phyloP scores from a whole-genome alignment of 2,888 invertebrate genomes.

The Drosophila paracracens region DNA sequence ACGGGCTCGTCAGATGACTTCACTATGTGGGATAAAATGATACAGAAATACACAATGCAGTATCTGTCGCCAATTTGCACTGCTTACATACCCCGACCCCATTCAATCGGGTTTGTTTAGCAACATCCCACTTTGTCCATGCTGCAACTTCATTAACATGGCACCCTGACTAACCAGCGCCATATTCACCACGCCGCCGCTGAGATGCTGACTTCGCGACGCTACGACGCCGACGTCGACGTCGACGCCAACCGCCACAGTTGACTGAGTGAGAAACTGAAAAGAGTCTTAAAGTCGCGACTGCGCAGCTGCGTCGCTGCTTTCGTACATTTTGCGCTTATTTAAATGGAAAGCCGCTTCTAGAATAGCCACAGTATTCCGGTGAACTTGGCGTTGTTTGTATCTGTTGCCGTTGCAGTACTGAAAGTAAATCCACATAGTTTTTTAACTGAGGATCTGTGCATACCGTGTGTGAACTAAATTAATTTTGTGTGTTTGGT shows the following conservation, averaged over 20 bases:
- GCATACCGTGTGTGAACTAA: slow-evolving; percentile 36
- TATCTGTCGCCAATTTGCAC: slow-evolving; percentile 75
- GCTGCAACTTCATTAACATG: slow-evolving; percentile 75
- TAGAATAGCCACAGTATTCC: slow-evolving; percentile 85
- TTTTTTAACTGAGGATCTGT: slow-evolving; percentile 19
- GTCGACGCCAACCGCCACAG: slow-evolving; percentile 57
- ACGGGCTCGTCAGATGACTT: slow-evolving; percentile 58
- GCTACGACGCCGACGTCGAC: slow-evolving; percentile 17
- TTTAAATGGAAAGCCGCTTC: slow-evolving; percentile 84
- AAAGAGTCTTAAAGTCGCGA: slow-evolving; percentile 45
- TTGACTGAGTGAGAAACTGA: slow-evolving; percentile 72
- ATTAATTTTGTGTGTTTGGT: slow-evolving; percentile 34
- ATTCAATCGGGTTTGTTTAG: slow-evolving; percentile 57
- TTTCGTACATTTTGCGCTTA: slow-evolving; percentile 78
- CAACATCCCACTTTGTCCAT: slow-evolving; percentile 58
- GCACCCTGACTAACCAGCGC: slow-evolving; percentile 38
- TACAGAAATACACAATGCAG: slow-evolving; percentile 44
- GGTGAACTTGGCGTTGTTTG: slow-evolving; percentile 83
- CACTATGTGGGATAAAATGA: slow-evolving; percentile 46
- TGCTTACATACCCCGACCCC: slow-evolving; percentile 56
- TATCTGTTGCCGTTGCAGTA: slow-evolving; percentile 81
- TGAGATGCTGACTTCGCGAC: slow-evolving; percentile 22
- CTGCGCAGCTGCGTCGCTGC: slow-evolving; percentile 34
- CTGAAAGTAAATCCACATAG: slow-evolving; percentile 61
- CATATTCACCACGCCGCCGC: slow-evolving; percentile 46